Evolutionary conservation across 1,140 invertebrate genomes (phyloP).

Genomic region (Drosophila dunni): DNA sequence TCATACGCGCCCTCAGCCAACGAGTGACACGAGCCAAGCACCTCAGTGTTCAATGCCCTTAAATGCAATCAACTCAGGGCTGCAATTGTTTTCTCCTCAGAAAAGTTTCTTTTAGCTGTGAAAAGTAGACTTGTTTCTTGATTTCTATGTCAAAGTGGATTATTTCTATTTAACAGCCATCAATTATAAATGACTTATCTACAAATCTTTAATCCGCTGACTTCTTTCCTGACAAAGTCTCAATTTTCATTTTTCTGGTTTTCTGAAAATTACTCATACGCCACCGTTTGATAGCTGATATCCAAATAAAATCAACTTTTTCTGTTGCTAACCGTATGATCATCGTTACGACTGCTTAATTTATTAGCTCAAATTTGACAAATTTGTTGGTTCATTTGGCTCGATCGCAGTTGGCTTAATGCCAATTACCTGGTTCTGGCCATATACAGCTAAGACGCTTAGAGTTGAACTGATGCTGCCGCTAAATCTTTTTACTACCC

Average conservation of each 20-base stretch:
- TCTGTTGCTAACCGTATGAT: conserved; percentile 34
- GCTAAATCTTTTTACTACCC: conserved; percentile 11
- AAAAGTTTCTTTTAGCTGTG: background rate
- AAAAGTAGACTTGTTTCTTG: background rate
- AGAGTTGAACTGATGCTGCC: conserved; percentile 10
- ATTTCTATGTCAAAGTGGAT: background rate
- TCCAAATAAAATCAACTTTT: background rate
- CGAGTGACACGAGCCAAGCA: conserved; percentile 40
- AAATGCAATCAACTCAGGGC: conserved; percentile 38
- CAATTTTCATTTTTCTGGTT: background rate
- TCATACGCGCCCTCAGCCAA: conserved; percentile 61
- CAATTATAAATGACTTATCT: background rate
- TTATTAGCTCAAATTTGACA: conserved; percentile 69
- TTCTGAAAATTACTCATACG: conserved; percentile 20
- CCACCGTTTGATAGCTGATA: background rate
- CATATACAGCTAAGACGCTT: conserved; percentile 31
- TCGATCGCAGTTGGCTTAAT: conserved; percentile 46
- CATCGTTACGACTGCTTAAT: conserved; percentile 27
- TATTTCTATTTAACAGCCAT: background rate
- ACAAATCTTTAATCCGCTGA: too few species aligned
- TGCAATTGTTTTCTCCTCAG: conserved; percentile 25
- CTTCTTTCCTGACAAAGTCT: background rate
- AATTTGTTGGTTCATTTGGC: conserved; percentile 40
- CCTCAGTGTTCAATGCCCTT: conserved; percentile 39
- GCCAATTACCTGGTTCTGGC: conserved; percentile 59